Evolutionary conservation across 2,113 vertebrate genomes (phyloP), one percentile per base, ranked within the genome.

Genomic region (Pangasianodon gigas): DNA sequence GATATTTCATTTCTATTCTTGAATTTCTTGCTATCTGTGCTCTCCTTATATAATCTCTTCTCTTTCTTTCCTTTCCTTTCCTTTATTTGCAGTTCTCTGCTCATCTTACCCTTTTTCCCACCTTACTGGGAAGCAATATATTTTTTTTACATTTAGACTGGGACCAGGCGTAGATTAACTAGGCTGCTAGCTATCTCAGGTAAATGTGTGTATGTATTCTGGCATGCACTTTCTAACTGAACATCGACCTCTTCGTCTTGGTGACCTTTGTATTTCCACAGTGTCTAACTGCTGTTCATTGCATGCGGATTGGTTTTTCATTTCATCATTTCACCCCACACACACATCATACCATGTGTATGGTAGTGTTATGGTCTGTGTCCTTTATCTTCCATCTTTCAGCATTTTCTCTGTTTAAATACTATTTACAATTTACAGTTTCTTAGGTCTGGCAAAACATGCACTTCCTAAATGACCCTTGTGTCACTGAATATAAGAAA

Each of bases 121-220:
- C 89, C 86, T 86, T 94, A 93, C 44, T 67, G 71, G 51, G 74
- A 79, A 67, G 60, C 44, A 67, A 77, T 87, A 81, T 51, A 88
- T 16, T 74, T 85, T 84, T 85, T 85, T 89, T 89, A 60, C 90
- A 21, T 83, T 79, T 93, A 90, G 87, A 93, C 91, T 87, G 58
- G 51, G 80, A 85, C 90, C 52, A 89, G 67, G 90, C 87, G 21
- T 93, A 92, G 91, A 87, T 89, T 91, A 90, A 90, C 32, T 85
- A 62, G 84, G 37, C 86, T 91, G 84, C 91, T 86, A 84, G 88
- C 88, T 89, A 67, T 90, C 89, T n/a, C 91, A 95, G 96, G 95
- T 96, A 96, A 95, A 94, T 92, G 92, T 92, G 92, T 52, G 94
- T 44, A 62, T 91, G 89, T 65, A 82, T 88, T 85, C 85, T 91